Evolutionary conservation across 2,888 invertebrate genomes (phyloP).

Genomic region (Heliconius charithonia): DNA sequence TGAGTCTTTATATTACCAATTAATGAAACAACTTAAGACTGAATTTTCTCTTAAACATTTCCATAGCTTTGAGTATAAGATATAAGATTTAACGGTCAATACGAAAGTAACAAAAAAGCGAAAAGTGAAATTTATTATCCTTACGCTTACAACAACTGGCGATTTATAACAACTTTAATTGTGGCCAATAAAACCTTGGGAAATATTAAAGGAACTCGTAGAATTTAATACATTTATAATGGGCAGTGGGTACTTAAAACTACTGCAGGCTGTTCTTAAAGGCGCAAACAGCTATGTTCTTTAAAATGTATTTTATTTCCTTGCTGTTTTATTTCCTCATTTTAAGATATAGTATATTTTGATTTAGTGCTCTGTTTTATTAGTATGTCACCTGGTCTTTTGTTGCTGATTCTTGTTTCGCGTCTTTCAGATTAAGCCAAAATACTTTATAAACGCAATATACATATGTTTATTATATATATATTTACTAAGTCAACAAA

Average conservation of each 20-base stretch:
- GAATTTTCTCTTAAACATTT: slow-evolving; percentile 2
- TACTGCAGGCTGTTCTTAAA: slow-evolving; percentile 14
- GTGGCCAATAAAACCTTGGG: slow-evolving; percentile 25
- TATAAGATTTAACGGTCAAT: slow-evolving; percentile 17
- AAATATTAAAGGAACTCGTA: slow-evolving; percentile 35
- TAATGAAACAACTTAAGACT: background rate
- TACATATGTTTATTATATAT: too few relatives aligned
- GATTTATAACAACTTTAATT: slow-evolving; percentile 42
- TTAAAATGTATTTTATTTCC: slow-evolving; percentile 12
- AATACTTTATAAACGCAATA: too few relatives aligned
- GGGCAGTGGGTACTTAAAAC: slow-evolving; percentile 20
- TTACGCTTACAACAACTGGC: slow-evolving; percentile 31
- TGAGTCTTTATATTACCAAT: background rate
- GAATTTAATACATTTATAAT: slow-evolving; percentile 19
- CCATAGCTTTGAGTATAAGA: slow-evolving; percentile 15
- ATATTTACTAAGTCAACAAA: too few relatives aligned
- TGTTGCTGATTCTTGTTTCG: too few relatives aligned
- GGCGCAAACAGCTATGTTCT: slow-evolving; percentile 9
- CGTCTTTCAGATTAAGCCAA: too few relatives aligned
- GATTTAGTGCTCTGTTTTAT: too few relatives aligned
- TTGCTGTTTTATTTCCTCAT: slow-evolving; percentile 3
- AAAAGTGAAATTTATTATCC: slow-evolving; percentile 36
- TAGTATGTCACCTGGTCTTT: too few relatives aligned
- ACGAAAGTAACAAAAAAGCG: slow-evolving; percentile 29
- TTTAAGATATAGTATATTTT: background rate